Percentiles rank a stretch among this genome's conserved stretches.
Conservation (phyloP, 2,888 invertebrate genomes). For the Orthonychiurus folsomi region DNA sequence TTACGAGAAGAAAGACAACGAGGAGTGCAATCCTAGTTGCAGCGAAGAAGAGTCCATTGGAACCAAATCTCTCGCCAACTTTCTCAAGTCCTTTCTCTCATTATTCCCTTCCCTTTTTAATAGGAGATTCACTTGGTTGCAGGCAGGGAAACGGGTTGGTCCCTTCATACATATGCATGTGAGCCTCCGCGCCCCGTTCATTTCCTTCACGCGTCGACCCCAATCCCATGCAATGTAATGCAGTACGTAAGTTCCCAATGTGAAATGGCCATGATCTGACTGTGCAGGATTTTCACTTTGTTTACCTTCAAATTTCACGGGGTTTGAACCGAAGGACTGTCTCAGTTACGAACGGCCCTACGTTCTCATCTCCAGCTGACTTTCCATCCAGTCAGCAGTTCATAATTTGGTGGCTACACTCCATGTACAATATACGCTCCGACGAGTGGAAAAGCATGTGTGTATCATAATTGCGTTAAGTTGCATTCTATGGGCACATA, state of each 20-base stretch:
- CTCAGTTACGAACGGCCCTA: not conserved
- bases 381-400: not conserved
- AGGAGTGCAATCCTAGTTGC: too few species aligned
- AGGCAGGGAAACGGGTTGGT: not conserved
- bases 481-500: too few species aligned
- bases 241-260: too few species aligned
- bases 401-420: too few species aligned
- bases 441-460: too few species aligned
- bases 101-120: not conserved
- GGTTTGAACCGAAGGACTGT: not conserved
- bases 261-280: too few species aligned
- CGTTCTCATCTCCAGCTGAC: not conserved
- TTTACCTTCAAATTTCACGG: constrained; percentile 1
- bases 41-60: not conserved
- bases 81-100: not conserved
- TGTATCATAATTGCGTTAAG: too few species aligned
- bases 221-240: too few species aligned
- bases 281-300: not conserved
- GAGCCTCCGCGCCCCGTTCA: too few species aligned
- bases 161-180: not conserved
- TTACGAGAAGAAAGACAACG: too few species aligned
- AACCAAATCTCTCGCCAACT: not conserved
- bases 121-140: not conserved
- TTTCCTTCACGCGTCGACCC: too few species aligned
- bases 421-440: too few species aligned